Percentiles rank a stretch among this genome's conserved stretches.
These are phyloP conservation scores for Mesorhabditis spiculigera DNA, from an alignment of 2,888 invertebrate species.

Conservation along the genomic window DNA sequence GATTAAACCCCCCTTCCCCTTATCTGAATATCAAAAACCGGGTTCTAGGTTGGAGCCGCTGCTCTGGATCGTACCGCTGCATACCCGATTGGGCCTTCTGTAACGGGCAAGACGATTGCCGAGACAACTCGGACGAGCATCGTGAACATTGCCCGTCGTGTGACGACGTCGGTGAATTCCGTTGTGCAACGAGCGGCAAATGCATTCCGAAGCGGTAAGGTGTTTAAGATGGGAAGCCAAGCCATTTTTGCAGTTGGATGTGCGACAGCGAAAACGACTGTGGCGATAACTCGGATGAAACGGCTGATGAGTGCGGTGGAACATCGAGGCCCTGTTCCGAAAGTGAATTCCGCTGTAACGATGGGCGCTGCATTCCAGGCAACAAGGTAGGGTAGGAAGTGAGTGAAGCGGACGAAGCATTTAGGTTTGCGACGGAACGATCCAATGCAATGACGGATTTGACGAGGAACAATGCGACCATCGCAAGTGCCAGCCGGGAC, in stretches of 20 bases:
- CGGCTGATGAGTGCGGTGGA: slow-evolving; percentile 62
- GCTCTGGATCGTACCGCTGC: slow-evolving; percentile 73
- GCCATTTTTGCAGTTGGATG: slow-evolving; percentile 24
- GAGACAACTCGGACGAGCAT: slow-evolving; percentile 83
- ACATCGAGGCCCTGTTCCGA: slow-evolving; percentile 67
- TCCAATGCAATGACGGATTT: slow-evolving; percentile 90
- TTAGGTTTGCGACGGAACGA: slow-evolving; percentile 89
- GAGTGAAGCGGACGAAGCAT: neutral
- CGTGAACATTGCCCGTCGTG: slow-evolving; percentile 70
- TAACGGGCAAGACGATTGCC: slow-evolving; percentile 86
- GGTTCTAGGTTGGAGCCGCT: slow-evolving; percentile 61
- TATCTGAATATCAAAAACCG: neutral
- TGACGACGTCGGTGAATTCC: slow-evolving; percentile 81
- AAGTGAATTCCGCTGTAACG: slow-evolving; percentile 59
- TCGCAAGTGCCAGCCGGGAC: slow-evolving; percentile 45
- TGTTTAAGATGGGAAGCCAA: slow-evolving; percentile 13
- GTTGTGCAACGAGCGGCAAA: slow-evolving; percentile 66
- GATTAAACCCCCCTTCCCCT: too few relatives aligned
- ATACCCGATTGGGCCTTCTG: slow-evolving; percentile 97
- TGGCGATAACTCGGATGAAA: slow-evolving; percentile 79
- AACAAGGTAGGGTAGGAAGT: slow-evolving; percentile 72
- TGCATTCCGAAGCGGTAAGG: slow-evolving; percentile 78
- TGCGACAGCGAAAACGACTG: slow-evolving; percentile 78
- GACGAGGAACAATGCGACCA: slow-evolving; percentile 65
- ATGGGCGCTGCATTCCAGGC: slow-evolving; percentile 88